Evolutionary conservation across 2,888 invertebrate species (phyloP), one percentile per base, ranked within the genome.

Genomic region (Oeneis ivallda): DNA sequence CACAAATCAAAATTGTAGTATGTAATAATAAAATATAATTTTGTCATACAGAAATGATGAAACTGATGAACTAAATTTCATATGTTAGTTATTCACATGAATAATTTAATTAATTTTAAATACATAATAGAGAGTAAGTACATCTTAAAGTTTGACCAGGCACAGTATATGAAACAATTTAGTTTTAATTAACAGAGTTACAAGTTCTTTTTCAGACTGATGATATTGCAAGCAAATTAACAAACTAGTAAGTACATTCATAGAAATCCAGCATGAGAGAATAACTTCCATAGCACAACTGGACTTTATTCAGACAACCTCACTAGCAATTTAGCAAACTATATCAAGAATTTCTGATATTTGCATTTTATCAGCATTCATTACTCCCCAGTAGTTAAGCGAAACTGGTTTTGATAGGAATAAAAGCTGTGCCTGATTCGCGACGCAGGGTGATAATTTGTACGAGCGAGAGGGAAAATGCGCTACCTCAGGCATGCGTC

Each of bases 401-500:
- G 72, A 76, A 82, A 84, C 84, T 81, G 82, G 85, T 85, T 80
- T 78, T 79, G 76, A 73, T 76, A 70, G 73, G 74, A 79, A 83
- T 84, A 83, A 83, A 83, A 82, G 83, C 78, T 80, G 77, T 80
- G 80, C 80, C 69, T 69, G 74, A 73, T 75, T 72, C 65, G 69
- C 72, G 63, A 68, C 65, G 57, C 62, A 65, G 65, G 63, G 61
- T 59, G 67, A 67, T 66, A 67, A 70, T 69, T 65, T 62, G 70
- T 63, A 67, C 54, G 65, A 70, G 78, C 77, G 70, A 76, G 80
- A 79, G 78, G 77, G 69, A 4, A 37, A 63, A 78, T 81, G 83
- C 82, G 83, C 84, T 84, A 86, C 86, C 86, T 85, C 85, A 83
- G 82, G 84, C 86, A 83, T 80, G 85, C 87, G 88, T 88, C 89